Evolutionary conservation across 2,797 vertebrate species (phyloP).

Genomic region (Erethizon dorsatum): DNA sequence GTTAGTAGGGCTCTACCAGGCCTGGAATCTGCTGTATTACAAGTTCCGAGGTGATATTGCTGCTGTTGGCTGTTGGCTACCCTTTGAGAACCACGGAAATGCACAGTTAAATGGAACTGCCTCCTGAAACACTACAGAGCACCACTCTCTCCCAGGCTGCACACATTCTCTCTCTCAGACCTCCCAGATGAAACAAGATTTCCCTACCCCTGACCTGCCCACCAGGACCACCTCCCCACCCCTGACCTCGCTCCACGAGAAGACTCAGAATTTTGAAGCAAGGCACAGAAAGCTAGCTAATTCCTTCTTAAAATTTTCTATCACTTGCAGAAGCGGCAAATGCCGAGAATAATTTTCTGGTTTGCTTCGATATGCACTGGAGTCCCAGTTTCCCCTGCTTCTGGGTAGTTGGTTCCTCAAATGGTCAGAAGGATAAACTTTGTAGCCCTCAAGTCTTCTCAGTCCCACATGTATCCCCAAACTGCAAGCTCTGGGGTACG

Average conservation of each 20-base stretch:
- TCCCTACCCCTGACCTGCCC: fast-evolving
- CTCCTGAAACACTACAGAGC: background rate
- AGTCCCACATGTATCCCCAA: background rate
- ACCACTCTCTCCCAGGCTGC: fast-evolving
- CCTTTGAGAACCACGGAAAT: background rate
- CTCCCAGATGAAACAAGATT: background rate
- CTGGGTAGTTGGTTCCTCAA: background rate
- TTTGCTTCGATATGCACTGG: background rate
- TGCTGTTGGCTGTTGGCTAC: background rate
- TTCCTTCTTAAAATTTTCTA: background rate
- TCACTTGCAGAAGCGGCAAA: background rate
- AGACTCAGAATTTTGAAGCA: background rate
- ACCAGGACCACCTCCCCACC: background rate
- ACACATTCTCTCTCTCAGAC: background rate
- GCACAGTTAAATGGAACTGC: background rate
- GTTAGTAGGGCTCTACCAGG: background rate
- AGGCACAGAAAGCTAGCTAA: background rate
- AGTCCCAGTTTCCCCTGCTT: background rate
- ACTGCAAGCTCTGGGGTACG: background rate
- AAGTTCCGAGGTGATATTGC: background rate
- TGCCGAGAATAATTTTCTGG: background rate
- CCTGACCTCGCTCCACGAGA: background rate
- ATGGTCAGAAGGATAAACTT: background rate
- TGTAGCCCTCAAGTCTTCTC: fast-evolving
- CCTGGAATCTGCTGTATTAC: background rate